Percentiles rank a stretch among this genome's conserved stretches.
These are phyloP conservation scores for Gasterosteus aculeatus DNA, from an alignment of 2,113 vertebrate species.

Conservation along the genomic window DNA sequence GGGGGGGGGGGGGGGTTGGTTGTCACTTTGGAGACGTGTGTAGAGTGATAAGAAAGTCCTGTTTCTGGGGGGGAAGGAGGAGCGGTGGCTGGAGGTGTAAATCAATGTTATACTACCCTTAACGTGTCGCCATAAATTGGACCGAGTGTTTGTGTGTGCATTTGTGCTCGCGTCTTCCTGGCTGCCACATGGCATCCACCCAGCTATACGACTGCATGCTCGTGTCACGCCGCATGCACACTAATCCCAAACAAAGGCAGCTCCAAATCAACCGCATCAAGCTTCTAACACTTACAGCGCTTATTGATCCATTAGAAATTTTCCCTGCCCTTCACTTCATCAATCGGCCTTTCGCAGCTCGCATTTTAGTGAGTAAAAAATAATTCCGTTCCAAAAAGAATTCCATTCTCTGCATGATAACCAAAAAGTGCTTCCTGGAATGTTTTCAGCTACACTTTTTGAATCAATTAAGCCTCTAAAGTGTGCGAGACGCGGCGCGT, in stretches of 20 bases:
- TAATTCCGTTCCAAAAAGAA: background rate
- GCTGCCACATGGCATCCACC: constrained; percentile 14
- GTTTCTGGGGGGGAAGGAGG: constrained; percentile 35
- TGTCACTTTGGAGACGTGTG: constrained; percentile 30
- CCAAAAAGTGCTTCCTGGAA: background rate
- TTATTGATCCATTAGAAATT: constrained; percentile 29
- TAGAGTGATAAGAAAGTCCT: constrained; percentile 45
- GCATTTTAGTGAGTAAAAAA: background rate
- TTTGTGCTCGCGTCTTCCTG: background rate
- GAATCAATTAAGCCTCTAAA: background rate
- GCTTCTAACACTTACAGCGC: constrained; percentile 25
- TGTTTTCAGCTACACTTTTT: background rate
- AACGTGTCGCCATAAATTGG: constrained; percentile 41
- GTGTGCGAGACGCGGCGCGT: background rate
- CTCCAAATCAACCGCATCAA: constrained; percentile 10
- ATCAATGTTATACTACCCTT: constrained; percentile 40
- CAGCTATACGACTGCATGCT: constrained; percentile 21
- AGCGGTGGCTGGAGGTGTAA: constrained; percentile 14
- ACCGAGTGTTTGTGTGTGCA: constrained; percentile 8
- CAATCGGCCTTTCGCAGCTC: constrained; percentile 3
- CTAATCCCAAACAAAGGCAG: constrained; percentile 20
- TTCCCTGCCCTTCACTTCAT: background rate
- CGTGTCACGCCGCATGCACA: constrained; percentile 17
- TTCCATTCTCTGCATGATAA: background rate
- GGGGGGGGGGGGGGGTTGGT: constrained; percentile 39